Base-by-base conservation (phyloP, 2,797 vertebrate species). In the Siniperca undulata region DNA sequence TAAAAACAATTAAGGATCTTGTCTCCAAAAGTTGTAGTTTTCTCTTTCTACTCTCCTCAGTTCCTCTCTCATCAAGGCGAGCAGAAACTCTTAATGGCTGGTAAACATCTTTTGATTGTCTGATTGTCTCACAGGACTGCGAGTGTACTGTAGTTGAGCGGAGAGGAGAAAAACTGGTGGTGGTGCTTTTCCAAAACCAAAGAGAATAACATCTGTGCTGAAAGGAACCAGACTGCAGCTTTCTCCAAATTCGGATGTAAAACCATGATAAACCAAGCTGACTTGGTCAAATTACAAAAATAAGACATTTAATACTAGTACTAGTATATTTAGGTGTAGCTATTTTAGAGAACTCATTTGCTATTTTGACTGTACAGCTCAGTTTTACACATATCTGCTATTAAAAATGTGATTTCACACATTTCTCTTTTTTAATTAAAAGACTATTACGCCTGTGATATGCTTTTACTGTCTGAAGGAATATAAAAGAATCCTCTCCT, bases 101-200 rank as follows among this genome's bases (percentile, higher is more conserved):
- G 82, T 90, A 91, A 92, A 90, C 86, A 88, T 85, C 72, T 87
- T 93, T 86, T 89, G 87, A 92, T 89, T 86, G 80, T 65, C 77
- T 86, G 82, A 87, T 91, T 89, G 82, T 91, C 85, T 91, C 82
- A 52, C 80, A 83, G 82, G 81, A 78, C 70, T 17, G 42, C 3
- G 55, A 22, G 59, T 42, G 60, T 53, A 46, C 71, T 73, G 76
- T 65, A 72, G 81, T 58, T n/a, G 46, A 82, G 68, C 30, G 5
- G 74, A 75, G 88, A 77, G 78, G 71, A 80, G 78, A 82, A 74
- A 70, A 86, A 77, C 27, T 73, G 75, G n/a, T n/a, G n/a, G 68
- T 11, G 3, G 60, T 30, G 74, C 77, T 86, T 71, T 84, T n/a
- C 89, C 72, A 66, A 78, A 91, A 88, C 62, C 84, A 91, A 90